Evolutionary conservation across 1,140 invertebrate genomes (phyloP), one percentile per base, ranked within the genome.

Genomic region (Venturia canescens): DNA sequence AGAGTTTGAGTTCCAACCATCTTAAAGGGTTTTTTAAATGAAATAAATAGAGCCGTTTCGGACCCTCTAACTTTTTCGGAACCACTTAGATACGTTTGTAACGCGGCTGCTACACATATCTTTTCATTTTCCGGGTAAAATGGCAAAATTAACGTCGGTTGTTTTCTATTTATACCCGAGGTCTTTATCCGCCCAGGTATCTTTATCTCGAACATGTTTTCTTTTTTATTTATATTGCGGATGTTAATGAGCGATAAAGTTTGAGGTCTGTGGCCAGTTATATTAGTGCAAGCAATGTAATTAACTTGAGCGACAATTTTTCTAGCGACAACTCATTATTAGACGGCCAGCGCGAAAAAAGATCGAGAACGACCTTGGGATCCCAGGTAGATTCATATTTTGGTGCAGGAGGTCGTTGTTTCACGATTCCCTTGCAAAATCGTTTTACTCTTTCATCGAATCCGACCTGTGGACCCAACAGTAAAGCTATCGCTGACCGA

Each of bases 1-100:
- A 80, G 18, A 4, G 78, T 80, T 26, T 80, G 78, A 26, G 69
- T 48, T 21, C 38, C 26, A 53, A 72, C 78, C 9, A 23, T 34
- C 38, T 79, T 79, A 72, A 50, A 31, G 15, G 78, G 78, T 29
- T 79, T 79, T 53, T 79, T 72, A 16, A 72, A n/a, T n/a, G n/a
- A n/a, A n/a, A n/a, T n/a, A n/a, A n/a, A n/a, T n/a, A n/a, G n/a
- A n/a, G n/a, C n/a, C 84, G 82, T 67, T 78, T 80, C 27, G 26
- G 26, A 18, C 31, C 21, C 29, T 34, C 69, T 31, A 18, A 71
- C 13, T 34, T 34, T 21, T 31, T 23, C 16, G 18, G 69, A 34
- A n/a, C 34, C n/a, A 5, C 44, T 44, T 1, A 71, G 16, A 71
- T 71, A 71, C 29, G 34, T 18, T 23, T 71, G n/a, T 15, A 71